A percentile compares a stretch with the other conserved stretches of the same genome.
Conservation (phyloP, 1,140 invertebrate genomes). For the Dreissena rostriformis region DNA sequence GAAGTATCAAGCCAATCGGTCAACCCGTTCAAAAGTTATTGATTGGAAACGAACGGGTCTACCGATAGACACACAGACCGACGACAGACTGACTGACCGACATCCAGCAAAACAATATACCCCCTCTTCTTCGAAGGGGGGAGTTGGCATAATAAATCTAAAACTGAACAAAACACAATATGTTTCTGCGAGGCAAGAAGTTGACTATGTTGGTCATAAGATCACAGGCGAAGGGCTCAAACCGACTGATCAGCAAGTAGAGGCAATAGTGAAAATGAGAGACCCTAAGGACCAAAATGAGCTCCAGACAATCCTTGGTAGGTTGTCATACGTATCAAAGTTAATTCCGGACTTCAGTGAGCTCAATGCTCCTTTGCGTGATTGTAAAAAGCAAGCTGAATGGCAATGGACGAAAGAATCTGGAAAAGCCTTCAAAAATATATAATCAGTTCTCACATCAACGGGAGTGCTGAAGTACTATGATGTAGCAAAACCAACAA, state of each 20-base stretch:
- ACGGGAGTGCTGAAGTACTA: conserved; percentile 6
- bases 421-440: background rate
- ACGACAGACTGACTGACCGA: no score
- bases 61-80: no score
- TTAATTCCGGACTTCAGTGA: conserved; percentile 74
- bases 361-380: conserved; percentile 25
- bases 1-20: no score
- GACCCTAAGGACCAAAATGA: conserved; percentile 46
- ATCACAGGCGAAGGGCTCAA: conserved; percentile 78
- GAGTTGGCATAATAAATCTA: no score
- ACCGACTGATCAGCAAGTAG: conserved; percentile 74
- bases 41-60: no score
- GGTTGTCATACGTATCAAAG: conserved; percentile 78
- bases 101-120: no score
- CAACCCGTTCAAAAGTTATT: no score
- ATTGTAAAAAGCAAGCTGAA: conserved; percentile 22
- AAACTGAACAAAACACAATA: background rate
- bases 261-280: conserved; percentile 70
- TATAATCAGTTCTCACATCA: conserved; percentile 4
- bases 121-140: no score
- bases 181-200: background rate
- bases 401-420: conserved; percentile 1
- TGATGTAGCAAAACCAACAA: background rate
- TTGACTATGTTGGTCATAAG: background rate
- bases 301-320: conserved; percentile 67